Evolutionary conservation across 2,113 vertebrate species (phyloP), one percentile per base, ranked within the genome.

Genomic region (Amazona vittata): DNA sequence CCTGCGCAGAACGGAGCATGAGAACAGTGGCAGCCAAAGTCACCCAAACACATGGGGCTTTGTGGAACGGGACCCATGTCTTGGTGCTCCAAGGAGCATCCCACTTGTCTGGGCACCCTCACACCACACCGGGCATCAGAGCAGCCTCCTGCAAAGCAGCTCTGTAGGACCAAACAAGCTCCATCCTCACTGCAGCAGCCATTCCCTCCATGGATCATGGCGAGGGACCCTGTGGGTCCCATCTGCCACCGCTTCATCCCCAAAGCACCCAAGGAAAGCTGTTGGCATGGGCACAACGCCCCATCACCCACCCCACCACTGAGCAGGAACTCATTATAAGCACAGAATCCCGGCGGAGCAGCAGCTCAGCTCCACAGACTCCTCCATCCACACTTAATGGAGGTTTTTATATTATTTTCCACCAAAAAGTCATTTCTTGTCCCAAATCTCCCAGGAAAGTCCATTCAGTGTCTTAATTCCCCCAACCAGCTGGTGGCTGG

Each of bases 121-220:
- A 11, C 20, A n/a, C 44, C 10, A 1, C 4, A 8, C n/a, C 4
- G 4, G 41, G 41, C n/a, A n/a, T 22, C 5, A 1, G 16, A 46
- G 57, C 39, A 33, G 50, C 43, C 37, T n/a, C 76, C 12, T n/a
- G 37, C 47, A 28, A 33, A 33, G 37, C 25, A 15, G 43, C n/a
- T n/a, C n/a, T 8, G 8, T 0, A 3, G 21, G 13, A 59, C 43
- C 35, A 11, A 2, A 18, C 22, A 2, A 5, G 37, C 60, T 64
- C 37, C 41, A 41, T 47, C 41, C 50, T 68, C 12, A 2, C 63
- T 19, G 33, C 63, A 57, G 41, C 78, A 31, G 33, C 41, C 3
- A 2, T 22, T 41, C 19, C 20, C 7, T 17, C 9, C 14, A 2
- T 1, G 9, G 22, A 50, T 55, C 53, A 10, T 1, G 2, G 24